These are phyloP conservation scores for Eilema sororculum DNA, from an alignment of 2,888 invertebrate species.

Conservation along the genomic window DNA sequence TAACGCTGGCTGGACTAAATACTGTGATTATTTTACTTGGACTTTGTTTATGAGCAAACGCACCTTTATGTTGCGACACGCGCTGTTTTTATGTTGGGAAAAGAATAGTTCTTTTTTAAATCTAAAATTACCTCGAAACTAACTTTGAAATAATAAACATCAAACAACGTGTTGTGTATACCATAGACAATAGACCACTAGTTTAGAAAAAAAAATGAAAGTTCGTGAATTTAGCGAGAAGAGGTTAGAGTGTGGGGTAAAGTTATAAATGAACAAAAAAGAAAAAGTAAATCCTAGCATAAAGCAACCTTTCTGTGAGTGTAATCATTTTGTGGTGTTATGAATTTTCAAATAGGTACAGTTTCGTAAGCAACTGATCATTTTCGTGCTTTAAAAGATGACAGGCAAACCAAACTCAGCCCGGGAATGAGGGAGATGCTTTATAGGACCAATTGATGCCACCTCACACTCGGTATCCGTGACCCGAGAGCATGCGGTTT, in stretches of 20 bases:
- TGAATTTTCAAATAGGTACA: too few species aligned
- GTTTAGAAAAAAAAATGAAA: neutral
- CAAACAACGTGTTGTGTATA: neutral
- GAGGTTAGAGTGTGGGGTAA: neutral
- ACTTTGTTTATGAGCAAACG: conserved; percentile 48
- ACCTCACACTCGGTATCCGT: too few species aligned
- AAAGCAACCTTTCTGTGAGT: too few species aligned
- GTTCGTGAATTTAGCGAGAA: neutral
- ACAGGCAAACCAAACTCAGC: too few species aligned
- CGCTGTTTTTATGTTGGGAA: conserved; percentile 15
- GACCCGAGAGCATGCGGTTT: too few species aligned
- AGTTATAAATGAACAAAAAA: too few species aligned
- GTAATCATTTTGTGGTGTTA: too few species aligned
- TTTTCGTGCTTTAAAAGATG: too few species aligned
- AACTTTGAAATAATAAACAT: neutral
- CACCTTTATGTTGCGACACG: conserved; percentile 58
- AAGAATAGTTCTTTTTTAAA: conserved; percentile 15
- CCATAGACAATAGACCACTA: neutral
- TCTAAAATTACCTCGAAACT: conserved; percentile 8
- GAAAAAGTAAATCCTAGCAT: too few species aligned
- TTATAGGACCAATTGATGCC: too few species aligned
- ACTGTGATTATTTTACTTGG: conserved; percentile 46
- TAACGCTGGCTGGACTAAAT: conserved; percentile 41
- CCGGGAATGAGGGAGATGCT: too few species aligned
- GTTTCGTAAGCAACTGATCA: too few species aligned